Percentiles rank a stretch among this genome's conserved stretches.
Evolutionary conservation across 1,140 invertebrate species (phyloP).

Genomic region (Bombus balteatus): DNA sequence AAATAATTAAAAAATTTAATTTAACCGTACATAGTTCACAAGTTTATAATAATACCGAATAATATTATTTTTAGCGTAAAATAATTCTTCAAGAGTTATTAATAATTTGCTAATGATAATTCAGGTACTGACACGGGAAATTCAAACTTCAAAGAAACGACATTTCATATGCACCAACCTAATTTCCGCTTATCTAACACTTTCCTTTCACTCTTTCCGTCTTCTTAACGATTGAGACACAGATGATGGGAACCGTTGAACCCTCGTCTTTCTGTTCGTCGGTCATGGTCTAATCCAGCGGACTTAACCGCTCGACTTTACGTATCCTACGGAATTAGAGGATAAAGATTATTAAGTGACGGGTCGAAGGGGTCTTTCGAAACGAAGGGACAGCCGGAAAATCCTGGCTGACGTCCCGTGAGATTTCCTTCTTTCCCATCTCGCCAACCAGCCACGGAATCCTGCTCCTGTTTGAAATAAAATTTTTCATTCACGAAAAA

Average conservation of each 20-base stretch:
- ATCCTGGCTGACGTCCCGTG: conserved; percentile 63
- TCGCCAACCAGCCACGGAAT: not conserved
- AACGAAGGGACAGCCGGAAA: conserved; percentile 63
- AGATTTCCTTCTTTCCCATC: conserved; percentile 39
- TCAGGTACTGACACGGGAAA: too few species aligned
- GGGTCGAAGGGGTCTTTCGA: conserved; percentile 59
- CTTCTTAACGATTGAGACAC: not conserved
- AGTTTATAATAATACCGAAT: too few species aligned
- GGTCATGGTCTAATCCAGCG: conserved; percentile 65
- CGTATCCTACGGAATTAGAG: conserved; percentile 67
- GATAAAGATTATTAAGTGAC: conserved; percentile 77
- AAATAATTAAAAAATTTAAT: too few species aligned
- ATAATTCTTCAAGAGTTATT: too few species aligned
- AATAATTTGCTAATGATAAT: too few species aligned
- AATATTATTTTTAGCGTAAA: too few species aligned
- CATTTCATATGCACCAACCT: too few species aligned
- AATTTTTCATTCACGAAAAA: conserved; percentile 15
- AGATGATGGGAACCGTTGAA: not conserved
- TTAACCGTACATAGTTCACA: too few species aligned
- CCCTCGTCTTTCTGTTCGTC: conserved; percentile 58
- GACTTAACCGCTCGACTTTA: conserved; percentile 71
- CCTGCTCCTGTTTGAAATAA: conserved; percentile 18
- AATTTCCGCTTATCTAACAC: not conserved
- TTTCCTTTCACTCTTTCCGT: not conserved
- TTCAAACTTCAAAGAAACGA: too few species aligned